Conservation (phyloP, 1,140 invertebrate species). For the Drosophila nigrodunni region DNA sequence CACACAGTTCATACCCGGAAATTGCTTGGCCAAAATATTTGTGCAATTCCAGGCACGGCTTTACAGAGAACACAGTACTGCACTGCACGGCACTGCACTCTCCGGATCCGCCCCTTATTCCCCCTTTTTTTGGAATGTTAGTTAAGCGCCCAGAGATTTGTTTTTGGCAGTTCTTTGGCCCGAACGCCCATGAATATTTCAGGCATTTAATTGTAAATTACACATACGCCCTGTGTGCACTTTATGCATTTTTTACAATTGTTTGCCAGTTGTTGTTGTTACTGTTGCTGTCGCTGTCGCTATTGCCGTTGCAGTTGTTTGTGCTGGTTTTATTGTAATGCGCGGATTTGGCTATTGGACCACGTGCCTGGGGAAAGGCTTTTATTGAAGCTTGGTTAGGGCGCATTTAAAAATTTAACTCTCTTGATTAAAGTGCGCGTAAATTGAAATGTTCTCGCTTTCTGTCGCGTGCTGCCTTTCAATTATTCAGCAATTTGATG, state of each 20-base stretch:
- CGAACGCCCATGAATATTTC: slow-evolving; percentile 67
- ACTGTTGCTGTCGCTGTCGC: slow-evolving; percentile 5
- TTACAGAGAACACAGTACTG: slow-evolving; percentile 1
- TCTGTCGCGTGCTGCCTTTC: slow-evolving; percentile 36
- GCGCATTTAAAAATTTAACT: slow-evolving; percentile 57
- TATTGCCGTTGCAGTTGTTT: slow-evolving; percentile 22
- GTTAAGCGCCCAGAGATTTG: slow-evolving; percentile 61
- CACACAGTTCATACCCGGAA: slow-evolving; percentile 61
- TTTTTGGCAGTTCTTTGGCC: slow-evolving; percentile 36
- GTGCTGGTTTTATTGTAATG: slow-evolving; percentile 48
- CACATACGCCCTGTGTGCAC: slow-evolving; percentile 75
- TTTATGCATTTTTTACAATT: slow-evolving; percentile 70
- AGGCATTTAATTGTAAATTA: slow-evolving; percentile 81
- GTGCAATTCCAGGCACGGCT: slow-evolving; percentile 43
- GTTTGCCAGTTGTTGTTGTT: slow-evolving; percentile 33
- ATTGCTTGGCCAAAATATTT: slow-evolving; percentile 72
- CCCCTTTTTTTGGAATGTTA: slow-evolving; percentile 41
- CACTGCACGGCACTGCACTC: slow-evolving; percentile 1
- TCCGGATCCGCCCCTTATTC: too few relatives aligned
- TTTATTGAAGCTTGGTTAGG: slow-evolving; percentile 5
- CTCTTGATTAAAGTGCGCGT: slow-evolving; percentile 50
- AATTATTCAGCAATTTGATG: slow-evolving; percentile 46
- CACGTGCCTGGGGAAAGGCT: slow-evolving; percentile 51
- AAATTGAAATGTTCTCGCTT: slow-evolving; percentile 41
- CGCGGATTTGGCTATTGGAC: slow-evolving; percentile 67